Evolutionary conservation across 64 coral and sea anemone genomes (phyloP), one percentile per base, ranked within the genome.

Genomic region (Orbicella faveolata): DNA sequence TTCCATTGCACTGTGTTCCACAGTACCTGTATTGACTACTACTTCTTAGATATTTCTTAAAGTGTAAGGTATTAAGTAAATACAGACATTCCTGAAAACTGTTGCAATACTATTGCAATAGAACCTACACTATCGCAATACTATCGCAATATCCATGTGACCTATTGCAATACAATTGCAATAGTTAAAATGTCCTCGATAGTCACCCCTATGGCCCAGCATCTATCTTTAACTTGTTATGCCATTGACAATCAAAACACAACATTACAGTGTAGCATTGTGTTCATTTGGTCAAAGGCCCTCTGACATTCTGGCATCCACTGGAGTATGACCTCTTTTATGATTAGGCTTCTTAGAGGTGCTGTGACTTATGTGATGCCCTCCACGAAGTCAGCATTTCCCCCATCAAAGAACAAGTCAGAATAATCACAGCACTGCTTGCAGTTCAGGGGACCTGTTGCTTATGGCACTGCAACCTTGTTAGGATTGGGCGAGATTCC

Each of bases 321-420:
- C 35, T 76, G 75, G 11, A 76, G 17, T 2, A 12, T 9, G 33
- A 16, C 34, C 75, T 6, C 75, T 76, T 7, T 76, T 76, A 30
- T 76, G 37, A 76, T 76, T 4, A 76, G 37, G 37, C 17, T 13
- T 76, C 75, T 76, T 76, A 74, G 72, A 41, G 37, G 75, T 76
- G 75, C 35, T 1, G 75, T 48, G 2, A 48, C 36, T 18, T 76
- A 16, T 61, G 59, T 16, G 16, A 16, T 10, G 16, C 59, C 59
- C 59, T 61, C 8, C 59, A 61, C 16, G 0, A 61, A 16, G 59
- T 61, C 59, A 10, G 59, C 59, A 16, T 61, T 61, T 10, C 8
- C 59, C 16, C 59, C 59, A 61, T 7, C 59, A 16, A 61, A 61
- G 59, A 61, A 61, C 7, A 61, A 16, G 59, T 10, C 30, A 30